phyloP scores from a whole-genome alignment of 2,113 vertebrate species.

The Chelonoidis abingdonii region DNA sequence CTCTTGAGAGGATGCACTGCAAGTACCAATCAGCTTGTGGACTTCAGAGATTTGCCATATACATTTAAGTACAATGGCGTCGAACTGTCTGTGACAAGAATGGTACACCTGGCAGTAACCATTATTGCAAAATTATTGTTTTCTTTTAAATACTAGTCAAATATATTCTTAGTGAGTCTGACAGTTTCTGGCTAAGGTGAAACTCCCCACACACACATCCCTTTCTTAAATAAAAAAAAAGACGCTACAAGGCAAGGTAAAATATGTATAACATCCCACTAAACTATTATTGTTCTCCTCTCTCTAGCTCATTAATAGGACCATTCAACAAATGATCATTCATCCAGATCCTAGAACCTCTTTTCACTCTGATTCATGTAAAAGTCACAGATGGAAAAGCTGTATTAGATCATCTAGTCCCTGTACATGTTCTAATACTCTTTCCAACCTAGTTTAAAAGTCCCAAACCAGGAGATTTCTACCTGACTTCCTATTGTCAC shows the following conservation, averaged over 20 bases:
- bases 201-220: neutral
- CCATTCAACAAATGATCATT: neutral
- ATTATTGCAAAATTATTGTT: conserved; percentile 22
- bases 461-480: neutral
- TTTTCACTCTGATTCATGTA: neutral
- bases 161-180: neutral
- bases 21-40: conserved; percentile 26
- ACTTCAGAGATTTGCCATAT: neutral
- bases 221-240: neutral
- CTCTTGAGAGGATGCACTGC: conserved; percentile 9
- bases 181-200: conserved; percentile 26
- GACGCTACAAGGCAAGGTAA: conserved; percentile 6
- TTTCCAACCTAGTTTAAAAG: neutral
- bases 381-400: conserved; percentile 1
- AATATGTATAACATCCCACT: neutral
- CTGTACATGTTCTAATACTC: neutral
- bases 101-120: neutral
- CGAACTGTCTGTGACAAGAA: conserved; percentile 43
- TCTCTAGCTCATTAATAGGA: neutral
- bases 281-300: neutral
- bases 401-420: neutral
- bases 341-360: neutral
- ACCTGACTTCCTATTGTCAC: neutral
- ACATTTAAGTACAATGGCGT: neutral
- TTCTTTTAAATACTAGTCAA: conserved; percentile 29